phyloP scores from a whole-genome alignment of 64 coral and sea anemone species.

The Montipora cactus region DNA sequence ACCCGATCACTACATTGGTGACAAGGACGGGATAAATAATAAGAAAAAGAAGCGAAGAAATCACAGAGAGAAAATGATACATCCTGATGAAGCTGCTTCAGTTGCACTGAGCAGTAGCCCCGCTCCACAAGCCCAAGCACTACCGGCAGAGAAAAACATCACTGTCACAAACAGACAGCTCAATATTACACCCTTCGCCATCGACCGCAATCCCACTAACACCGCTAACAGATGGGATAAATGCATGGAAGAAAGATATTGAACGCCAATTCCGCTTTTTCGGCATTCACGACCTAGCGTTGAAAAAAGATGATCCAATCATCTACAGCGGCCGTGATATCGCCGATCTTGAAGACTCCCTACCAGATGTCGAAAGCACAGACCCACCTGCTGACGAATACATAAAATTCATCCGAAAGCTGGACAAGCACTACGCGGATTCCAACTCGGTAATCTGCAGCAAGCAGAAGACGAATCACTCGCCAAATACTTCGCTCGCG shows the following conservation, averaged over 20 bases:
- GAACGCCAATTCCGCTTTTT: constrained; percentile 3
- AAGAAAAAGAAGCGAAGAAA: constrained; percentile 1
- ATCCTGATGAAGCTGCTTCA: no score
- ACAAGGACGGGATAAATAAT: constrained; percentile 26
- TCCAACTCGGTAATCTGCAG: constrained; percentile 49
- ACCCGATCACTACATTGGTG: constrained; percentile 54
- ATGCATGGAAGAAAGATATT: no score
- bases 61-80: background rate
- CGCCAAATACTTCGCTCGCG: constrained; percentile 45
- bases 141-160: background rate
- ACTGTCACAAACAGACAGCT: constrained; percentile 50
- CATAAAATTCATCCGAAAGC: no score
- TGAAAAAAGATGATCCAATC: background rate
- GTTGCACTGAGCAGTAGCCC: no score
- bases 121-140: no score
- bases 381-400: no score
- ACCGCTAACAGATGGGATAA: no score
- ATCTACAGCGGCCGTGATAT: no score
- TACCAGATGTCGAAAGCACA: no score
- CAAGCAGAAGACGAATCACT: constrained; percentile 20
- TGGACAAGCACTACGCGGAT: constrained; percentile 28
- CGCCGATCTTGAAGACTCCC: no score
- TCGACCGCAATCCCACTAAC: background rate
- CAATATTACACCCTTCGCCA: constrained; percentile 51
- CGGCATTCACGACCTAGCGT: constrained; percentile 54